Conservation (phyloP, 37 sponge, comb jelly and placozoan species). For the Geodia barretti region DNA sequence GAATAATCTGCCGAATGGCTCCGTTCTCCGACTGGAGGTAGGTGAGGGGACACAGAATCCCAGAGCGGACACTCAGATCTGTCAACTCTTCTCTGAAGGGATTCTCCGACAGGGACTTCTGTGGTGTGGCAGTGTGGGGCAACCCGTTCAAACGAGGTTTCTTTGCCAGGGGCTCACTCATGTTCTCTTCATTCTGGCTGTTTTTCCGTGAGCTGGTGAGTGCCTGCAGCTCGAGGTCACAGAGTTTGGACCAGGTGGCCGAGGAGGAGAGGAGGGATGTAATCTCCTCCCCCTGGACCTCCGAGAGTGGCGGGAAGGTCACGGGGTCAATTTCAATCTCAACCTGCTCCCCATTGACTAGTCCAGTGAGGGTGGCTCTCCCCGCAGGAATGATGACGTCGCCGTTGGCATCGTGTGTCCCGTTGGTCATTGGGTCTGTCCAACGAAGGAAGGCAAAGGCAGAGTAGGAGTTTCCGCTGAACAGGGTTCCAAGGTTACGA, state of each 20-base stretch:
- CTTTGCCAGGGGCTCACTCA: conserved; percentile 29
- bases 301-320: conserved; percentile 1
- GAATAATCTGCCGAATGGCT: conserved; percentile 7
- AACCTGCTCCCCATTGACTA: conserved; percentile 12
- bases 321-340: conserved; percentile 5
- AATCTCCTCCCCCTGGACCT: conserved; percentile 12
- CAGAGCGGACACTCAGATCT: conserved; percentile 16
- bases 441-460: conserved; percentile 47
- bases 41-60: conserved; percentile 38
- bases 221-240: conserved; percentile 26
- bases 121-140: neutral
- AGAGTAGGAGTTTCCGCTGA: conserved; percentile 14
- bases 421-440: neutral
- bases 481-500: conserved; percentile 17
- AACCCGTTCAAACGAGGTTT: conserved; percentile 33
- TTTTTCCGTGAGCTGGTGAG: conserved; percentile 22
- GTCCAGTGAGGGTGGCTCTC: conserved; percentile 17
- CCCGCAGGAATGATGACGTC: neutral
- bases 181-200: conserved; percentile 5
- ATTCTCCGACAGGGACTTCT: neutral
- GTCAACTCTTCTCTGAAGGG: conserved; percentile 22
- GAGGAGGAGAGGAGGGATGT: conserved; percentile 1
- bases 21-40: conserved; percentile 3
- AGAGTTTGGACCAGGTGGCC: conserved; percentile 30
- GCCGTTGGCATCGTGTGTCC: neutral